phyloP scores from a whole-genome alignment of 2,888 invertebrate genomes.

The Hydroisotoma schaefferi region DNA sequence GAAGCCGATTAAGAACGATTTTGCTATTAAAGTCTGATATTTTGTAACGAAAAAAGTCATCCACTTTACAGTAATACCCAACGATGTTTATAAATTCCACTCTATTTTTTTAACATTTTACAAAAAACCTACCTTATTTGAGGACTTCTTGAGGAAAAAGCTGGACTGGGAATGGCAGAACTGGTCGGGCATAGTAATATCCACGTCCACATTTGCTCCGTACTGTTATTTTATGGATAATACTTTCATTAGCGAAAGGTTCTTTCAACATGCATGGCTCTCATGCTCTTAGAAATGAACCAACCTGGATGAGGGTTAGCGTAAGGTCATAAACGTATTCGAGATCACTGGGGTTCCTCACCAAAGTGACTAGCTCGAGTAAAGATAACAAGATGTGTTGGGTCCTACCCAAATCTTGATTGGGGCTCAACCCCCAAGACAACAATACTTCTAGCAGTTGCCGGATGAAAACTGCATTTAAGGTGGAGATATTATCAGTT shows the following conservation, averaged over 20 bases:
- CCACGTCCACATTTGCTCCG: slow-evolving; percentile 63
- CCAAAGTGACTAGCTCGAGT: slow-evolving; percentile 57
- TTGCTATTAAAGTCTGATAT: too few species aligned
- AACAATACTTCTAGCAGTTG: slow-evolving; percentile 58
- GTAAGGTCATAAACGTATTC: slow-evolving; percentile 67
- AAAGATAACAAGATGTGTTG: slow-evolving; percentile 68
- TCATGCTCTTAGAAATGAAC: slow-evolving; percentile 74
- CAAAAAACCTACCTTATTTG: slow-evolving; percentile 52
- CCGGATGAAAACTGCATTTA: slow-evolving; percentile 60
- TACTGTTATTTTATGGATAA: too few species aligned
- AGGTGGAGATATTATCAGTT: background rate
- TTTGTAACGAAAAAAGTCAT: too few species aligned
- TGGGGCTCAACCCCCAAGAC: slow-evolving; percentile 53
- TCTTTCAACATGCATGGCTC: too few species aligned
- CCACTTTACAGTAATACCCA: background rate
- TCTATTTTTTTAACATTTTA: background rate
- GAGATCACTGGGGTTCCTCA: slow-evolving; percentile 63
- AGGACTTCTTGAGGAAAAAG: slow-evolving; percentile 59
- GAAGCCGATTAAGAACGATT: too few species aligned
- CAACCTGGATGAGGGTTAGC: slow-evolving; percentile 67
- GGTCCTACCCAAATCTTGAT: slow-evolving; percentile 57
- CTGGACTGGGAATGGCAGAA: slow-evolving; percentile 57
- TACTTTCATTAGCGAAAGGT: too few species aligned
- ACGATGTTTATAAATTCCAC: background rate
- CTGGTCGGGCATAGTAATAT: slow-evolving; percentile 52